Percentiles rank a stretch among this genome's conserved stretches.
These are phyloP conservation scores for Cassiopea andromeda DNA, from an alignment of 30 jellyfish, hydroid and myxozoan genomes.

Conservation along the genomic window DNA sequence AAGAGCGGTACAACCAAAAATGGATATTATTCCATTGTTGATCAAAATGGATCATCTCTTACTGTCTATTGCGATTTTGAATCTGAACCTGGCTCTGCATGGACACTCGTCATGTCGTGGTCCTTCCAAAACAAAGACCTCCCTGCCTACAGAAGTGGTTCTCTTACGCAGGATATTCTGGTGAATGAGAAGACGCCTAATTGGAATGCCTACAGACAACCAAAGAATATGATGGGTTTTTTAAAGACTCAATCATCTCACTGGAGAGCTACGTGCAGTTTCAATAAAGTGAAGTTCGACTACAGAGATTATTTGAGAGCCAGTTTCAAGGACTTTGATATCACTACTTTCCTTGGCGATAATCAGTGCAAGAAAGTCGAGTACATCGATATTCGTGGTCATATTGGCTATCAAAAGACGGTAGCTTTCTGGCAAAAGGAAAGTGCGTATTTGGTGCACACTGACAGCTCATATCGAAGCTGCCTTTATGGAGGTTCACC, in stretches of 20 bases:
- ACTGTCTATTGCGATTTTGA: conserved; percentile 48
- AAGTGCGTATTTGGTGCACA: not conserved
- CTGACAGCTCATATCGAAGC: not conserved
- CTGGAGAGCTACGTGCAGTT: conserved; percentile 21
- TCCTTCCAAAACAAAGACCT: not conserved
- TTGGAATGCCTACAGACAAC: conserved; percentile 29
- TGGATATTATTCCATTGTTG: conserved; percentile 31
- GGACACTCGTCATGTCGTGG: conserved; percentile 45
- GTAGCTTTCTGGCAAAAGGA: not conserved
- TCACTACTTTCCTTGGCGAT: not conserved
- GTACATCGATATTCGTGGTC: conserved; percentile 7
- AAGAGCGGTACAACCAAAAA: not conserved
- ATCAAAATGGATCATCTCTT: not conserved
- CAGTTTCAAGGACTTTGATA: not conserved
- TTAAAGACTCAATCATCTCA: not conserved
- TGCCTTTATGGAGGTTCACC: not conserved
- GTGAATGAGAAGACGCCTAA: conserved; percentile 32
- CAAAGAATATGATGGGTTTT: not conserved
- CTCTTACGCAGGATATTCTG: not conserved
- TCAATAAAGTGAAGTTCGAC: not conserved
- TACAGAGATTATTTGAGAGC: conserved; percentile 21
- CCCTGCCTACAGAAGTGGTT: not conserved
- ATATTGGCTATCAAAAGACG: not conserved
- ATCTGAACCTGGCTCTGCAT: conserved; percentile 40
- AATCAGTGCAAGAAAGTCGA: conserved; percentile 13